phyloP scores from a whole-genome alignment of 2,888 invertebrate genomes.

The Teleogryllus oceanicus region DNA sequence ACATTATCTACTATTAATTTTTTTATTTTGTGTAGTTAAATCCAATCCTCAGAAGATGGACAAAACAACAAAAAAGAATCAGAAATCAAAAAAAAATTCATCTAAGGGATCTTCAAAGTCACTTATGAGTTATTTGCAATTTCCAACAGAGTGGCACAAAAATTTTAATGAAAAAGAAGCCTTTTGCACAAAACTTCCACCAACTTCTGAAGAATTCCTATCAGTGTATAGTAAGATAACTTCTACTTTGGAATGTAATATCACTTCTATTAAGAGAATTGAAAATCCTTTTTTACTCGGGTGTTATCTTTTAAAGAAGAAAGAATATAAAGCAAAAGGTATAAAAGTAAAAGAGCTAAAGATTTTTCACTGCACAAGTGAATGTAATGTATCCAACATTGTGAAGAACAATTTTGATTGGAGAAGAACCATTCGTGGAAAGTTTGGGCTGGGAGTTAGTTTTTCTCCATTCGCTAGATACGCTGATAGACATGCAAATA shows the following conservation, averaged over 20 bases:
- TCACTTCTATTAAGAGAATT: neutral
- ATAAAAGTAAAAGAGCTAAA: conserved; percentile 25
- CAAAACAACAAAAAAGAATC: too few species aligned
- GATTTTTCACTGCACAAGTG: conserved; percentile 34
- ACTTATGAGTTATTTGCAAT: too few species aligned
- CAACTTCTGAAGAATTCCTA: too few species aligned
- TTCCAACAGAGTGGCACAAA: too few species aligned
- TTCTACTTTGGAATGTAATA: neutral
- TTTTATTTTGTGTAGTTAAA: too few species aligned
- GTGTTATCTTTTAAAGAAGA: conserved; percentile 35
- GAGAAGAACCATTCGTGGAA: neutral
- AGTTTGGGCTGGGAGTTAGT: conserved; percentile 29
- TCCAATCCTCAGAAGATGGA: too few species aligned
- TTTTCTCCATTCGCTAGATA: conserved; percentile 35
- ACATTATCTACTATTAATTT: too few species aligned
- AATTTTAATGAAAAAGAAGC: too few species aligned
- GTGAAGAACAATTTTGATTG: conserved; percentile 25
- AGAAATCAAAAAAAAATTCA: too few species aligned
- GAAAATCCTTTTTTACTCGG: conserved; percentile 24
- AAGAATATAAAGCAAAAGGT: conserved; percentile 29
- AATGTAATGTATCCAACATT: conserved; percentile 29
- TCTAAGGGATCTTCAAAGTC: too few species aligned
- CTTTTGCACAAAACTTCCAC: too few species aligned
- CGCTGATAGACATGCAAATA: conserved; percentile 32
- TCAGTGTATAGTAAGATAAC: neutral